These are phyloP conservation scores for Hymenopus coronatus DNA, from an alignment of 2,888 invertebrate species.

Conservation along the genomic window DNA sequence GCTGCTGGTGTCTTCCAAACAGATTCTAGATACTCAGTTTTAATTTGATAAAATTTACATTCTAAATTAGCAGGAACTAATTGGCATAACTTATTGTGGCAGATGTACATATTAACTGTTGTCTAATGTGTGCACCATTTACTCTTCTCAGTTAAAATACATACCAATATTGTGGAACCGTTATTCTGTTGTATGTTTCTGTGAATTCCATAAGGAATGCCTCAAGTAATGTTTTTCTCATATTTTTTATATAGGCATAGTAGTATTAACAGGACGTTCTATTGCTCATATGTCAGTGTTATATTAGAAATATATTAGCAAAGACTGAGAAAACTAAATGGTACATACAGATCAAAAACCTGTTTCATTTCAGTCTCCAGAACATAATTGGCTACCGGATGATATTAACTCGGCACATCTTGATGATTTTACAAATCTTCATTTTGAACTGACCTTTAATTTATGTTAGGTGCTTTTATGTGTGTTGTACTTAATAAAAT, in stretches of 20 bases:
- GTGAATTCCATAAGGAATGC: neutral
- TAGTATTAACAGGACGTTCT: neutral
- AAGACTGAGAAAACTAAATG: neutral
- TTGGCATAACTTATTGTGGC: neutral
- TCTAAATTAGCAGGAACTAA: neutral
- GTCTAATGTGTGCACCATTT: neutral
- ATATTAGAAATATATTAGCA: neutral
- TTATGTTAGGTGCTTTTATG: neutral
- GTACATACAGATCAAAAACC: neutral
- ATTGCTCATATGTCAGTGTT: neutral
- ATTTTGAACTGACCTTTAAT: conserved; percentile 10
- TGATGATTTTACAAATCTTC: neutral
- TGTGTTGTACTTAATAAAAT: neutral
- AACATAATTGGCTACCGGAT: neutral
- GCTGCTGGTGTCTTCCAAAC: neutral
- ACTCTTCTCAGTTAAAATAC: neutral
- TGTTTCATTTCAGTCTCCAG: conserved; percentile 4
- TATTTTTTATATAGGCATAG: neutral
- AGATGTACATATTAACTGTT: neutral
- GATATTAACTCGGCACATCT: neutral
- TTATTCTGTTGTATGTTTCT: neutral
- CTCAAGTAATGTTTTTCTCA: neutral
- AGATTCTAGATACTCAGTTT: neutral
- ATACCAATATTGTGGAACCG: neutral
- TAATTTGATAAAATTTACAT: neutral